phyloP scores from a whole-genome alignment of 23 tunicate species.

The Clavelina lepadiformis region DNA sequence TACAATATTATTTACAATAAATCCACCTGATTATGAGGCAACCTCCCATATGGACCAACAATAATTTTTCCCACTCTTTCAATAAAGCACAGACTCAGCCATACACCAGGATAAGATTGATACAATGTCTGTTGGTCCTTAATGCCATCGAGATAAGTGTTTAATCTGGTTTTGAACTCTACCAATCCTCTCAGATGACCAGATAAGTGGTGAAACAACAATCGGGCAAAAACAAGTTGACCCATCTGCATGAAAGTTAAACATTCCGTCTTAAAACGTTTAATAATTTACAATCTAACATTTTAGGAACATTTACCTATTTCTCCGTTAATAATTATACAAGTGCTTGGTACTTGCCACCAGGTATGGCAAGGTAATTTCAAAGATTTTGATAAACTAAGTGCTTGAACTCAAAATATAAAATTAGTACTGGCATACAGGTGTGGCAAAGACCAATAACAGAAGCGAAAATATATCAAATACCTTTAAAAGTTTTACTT shows the following conservation, averaged over 20 bases:
- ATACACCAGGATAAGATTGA: conserved; percentile 60
- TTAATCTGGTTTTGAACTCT: conserved; percentile 70
- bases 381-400: too few species aligned
- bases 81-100: conserved; percentile 40
- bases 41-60: conserved; percentile 28
- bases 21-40: neutral
- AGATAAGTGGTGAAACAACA: conserved; percentile 57
- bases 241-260: conserved; percentile 57
- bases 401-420: too few species aligned
- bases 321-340: too few species aligned
- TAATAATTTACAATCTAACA: neutral
- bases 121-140: conserved; percentile 51
- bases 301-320: neutral
- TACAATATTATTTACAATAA: neutral
- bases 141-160: conserved; percentile 56
- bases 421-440: too few species aligned
- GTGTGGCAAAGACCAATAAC: too few species aligned
- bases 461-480: too few species aligned
- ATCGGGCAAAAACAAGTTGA: conserved; percentile 66
- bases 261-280: neutral
- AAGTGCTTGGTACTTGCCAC: neutral
- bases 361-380: too few species aligned
- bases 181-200: conserved; percentile 46
- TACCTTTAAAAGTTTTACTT: conserved; percentile 74
- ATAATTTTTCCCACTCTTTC: conserved; percentile 45